Conservation (phyloP, 2,888 invertebrate genomes). For the Hirtodrosophila confusa region DNA sequence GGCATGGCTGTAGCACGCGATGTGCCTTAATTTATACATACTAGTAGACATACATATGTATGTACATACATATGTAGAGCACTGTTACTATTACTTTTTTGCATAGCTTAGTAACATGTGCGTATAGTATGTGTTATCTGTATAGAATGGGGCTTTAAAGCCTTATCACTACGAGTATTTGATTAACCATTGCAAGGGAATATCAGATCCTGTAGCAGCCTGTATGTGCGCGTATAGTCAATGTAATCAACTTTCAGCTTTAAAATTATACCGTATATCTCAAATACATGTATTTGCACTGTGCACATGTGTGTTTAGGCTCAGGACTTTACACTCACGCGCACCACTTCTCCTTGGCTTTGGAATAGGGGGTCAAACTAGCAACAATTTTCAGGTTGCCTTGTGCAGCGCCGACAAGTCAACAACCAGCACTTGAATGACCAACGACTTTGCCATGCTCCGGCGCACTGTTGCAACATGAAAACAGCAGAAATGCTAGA, state of each 20-base stretch:
- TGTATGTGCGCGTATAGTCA: background rate
- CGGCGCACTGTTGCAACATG: slow-evolving; percentile 73
- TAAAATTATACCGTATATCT: slow-evolving; percentile 29
- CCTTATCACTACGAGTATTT: slow-evolving; percentile 10
- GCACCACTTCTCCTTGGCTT: slow-evolving; percentile 81
- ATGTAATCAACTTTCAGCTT: slow-evolving; percentile 7
- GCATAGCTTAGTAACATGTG: slow-evolving; percentile 8
- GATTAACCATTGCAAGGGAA: slow-evolving; percentile 23
- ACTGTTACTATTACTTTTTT: slow-evolving; percentile 11
- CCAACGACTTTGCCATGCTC: slow-evolving; percentile 56
- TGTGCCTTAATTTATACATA: slow-evolving; percentile 40
- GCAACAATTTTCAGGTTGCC: slow-evolving; percentile 70
- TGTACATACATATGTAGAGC: slow-evolving; percentile 26
- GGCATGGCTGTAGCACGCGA: slow-evolving; percentile 65
- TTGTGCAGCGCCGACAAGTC: slow-evolving; percentile 67
- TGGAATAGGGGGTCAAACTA: slow-evolving; percentile 75
- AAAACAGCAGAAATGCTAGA: slow-evolving; percentile 36
- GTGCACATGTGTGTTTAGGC: slow-evolving; percentile 16
- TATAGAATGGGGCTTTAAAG: slow-evolving; percentile 5
- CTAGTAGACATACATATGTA: slow-evolving; percentile 6
- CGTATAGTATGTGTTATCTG: slow-evolving; percentile 23
- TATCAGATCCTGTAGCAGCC: no score
- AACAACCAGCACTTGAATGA: slow-evolving; percentile 75
- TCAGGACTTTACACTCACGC: slow-evolving; percentile 31
- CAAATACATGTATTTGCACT: background rate